Conservation (phyloP, 1,140 invertebrate genomes). For the Phthorimaea operculella region DNA sequence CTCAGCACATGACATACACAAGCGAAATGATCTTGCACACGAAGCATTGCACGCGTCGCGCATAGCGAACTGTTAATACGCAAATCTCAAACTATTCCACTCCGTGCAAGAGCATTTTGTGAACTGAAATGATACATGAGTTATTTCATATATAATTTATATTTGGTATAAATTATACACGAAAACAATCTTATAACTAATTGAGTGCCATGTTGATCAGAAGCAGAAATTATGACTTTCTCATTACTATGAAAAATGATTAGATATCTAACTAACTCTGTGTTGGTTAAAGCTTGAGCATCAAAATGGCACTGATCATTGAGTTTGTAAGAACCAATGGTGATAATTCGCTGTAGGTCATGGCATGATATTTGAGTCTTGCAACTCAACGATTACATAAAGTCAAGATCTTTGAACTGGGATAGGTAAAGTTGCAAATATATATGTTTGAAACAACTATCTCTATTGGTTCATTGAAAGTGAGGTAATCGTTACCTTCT, state of each 20-base stretch:
- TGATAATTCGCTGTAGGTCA: slow-evolving; percentile 32
- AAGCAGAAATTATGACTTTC: neutral
- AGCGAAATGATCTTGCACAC: slow-evolving; percentile 33
- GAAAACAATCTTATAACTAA: slow-evolving; percentile 31
- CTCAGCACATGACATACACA: slow-evolving; percentile 47
- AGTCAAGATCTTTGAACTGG: neutral
- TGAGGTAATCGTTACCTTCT: slow-evolving; percentile 63
- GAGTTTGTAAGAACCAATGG: slow-evolving; percentile 30
- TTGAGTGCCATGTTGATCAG: slow-evolving; percentile 34
- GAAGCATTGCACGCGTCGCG: neutral
- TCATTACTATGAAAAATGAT: neutral
- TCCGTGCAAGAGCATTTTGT: slow-evolving; percentile 35
- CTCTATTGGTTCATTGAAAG: slow-evolving; percentile 50
- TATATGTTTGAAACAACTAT: slow-evolving; percentile 25
- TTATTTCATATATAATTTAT: slow-evolving; percentile 42
- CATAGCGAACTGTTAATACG: neutral
- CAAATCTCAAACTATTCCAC: neutral
- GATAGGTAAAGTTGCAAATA: neutral
- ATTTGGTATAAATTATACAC: slow-evolving; percentile 36
- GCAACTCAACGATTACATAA: neutral
- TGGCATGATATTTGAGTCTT: neutral
- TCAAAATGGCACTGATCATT: slow-evolving; percentile 34
- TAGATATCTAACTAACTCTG: neutral
- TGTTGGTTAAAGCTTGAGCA: slow-evolving; percentile 6
- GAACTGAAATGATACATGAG: slow-evolving; percentile 18